Base-by-base conservation (phyloP, 2,888 invertebrate species). In the Drosophila mimetica region DNA sequence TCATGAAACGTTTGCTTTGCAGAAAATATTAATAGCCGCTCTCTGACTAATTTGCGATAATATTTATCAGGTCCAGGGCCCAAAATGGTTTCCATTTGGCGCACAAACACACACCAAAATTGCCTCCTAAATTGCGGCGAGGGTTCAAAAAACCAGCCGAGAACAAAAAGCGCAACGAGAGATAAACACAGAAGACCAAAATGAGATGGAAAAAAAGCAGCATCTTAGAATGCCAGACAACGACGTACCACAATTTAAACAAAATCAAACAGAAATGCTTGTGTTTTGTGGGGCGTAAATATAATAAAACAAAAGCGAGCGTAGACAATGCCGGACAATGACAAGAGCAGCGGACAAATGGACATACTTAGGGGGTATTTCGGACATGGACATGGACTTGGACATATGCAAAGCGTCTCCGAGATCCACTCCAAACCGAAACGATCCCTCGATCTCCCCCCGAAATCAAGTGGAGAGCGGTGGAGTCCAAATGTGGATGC, bases 401-500 rank as follows among this genome's bases (percentile, higher is more conserved):
- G 34, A 34, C 34, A 52, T 67, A 69, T 66, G 66, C 66, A 53
- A 52, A 66, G 66, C 66, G 53, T 41, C 46, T 28, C 28, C 28
- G 42, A n/a, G 30, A 51, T 50, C 55, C 48, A 48, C 14, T 32
- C 32, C 47, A 22, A n/a, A 9, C 4, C 8, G 14, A 37, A 32
- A 28, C 25, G 8, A 42, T 42, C 42, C 39, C 39, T 2, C 46
- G 79, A 80, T 80, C 81, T 79, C 79, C 22, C 71, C 69, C 53
- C 65, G 28, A 37, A 71, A 70, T 70, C 48, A 70, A 79, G 79
- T 73, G 61, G 67, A 73, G 77, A 76, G 73, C 4, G 9, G 30
- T 79, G 85, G 74, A 74, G 79, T 64, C 82, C 85, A 79, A 81
- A 78, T 82, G 80, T 81, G 82, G 76, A 63, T 71, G 61, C 54